Evolutionary conservation across 2,888 invertebrate species (phyloP), one percentile per base, ranked within the genome.

Genomic region (Lasioglossum malachurum): DNA sequence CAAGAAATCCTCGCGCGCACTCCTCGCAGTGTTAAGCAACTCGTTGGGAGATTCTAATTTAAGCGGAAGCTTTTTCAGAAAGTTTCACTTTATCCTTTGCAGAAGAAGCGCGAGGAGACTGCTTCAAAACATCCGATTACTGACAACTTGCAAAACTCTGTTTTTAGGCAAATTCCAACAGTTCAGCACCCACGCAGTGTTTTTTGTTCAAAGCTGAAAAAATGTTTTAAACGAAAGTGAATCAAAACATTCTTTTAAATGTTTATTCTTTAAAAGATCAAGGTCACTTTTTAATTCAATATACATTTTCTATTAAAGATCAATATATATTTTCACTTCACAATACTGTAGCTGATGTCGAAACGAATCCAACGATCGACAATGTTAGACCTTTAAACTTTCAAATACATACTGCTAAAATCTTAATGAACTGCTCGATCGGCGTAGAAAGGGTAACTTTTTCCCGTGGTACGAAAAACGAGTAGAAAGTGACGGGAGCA

Each of bases 401-500:
- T 31, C 31, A 31, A 1, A 31, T 31, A 31, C 1, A 31, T 31
- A 31, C 1, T 41, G 41, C 10, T 44, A 44, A 44, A 44, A 44
- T 44, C 44, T 44, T 44, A 44, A 44, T 44, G 44, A 44, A 44
- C 4, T 44, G 3, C 44, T 44, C 0, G 0, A 44, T 44, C 14
- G 44, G 14, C 0, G 12, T 12, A 3, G 44, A 14, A 44, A 19
- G 16, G 46, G 16, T 46, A 46, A 19, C 46, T 46, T 46, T 46
- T 46, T 46, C 16, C 46, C 14, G 4, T 4, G 2, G 60, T 4
- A 19, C 35, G 35, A 67, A 67, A 35, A 67, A 67, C 35, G 23
- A 64, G 77, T 82, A 82, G 82, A 77, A 82, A 82, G 82, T 82
- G 14, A 4, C 35, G 27, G 46, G 2, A 38, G 38, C 27, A 23